Percentiles rank a stretch among this genome's conserved stretches.
phyloP scores from a whole-genome alignment of 2,797 vertebrate genomes.

The Melanotaenia nigrans region DNA sequence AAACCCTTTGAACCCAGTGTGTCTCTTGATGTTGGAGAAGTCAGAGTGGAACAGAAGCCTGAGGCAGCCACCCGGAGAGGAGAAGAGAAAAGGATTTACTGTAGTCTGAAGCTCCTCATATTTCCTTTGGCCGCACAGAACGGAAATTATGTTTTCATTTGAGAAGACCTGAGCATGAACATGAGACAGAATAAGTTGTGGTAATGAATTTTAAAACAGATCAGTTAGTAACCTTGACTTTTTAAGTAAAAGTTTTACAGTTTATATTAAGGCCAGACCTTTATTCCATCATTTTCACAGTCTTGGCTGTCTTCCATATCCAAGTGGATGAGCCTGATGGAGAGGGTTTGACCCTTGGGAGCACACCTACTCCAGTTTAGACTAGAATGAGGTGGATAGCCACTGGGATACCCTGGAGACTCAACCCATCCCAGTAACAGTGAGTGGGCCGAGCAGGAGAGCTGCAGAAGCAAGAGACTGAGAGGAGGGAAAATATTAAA shows the following conservation, averaged over 20 bases:
- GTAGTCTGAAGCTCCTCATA: conserved; percentile 66
- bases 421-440: conserved; percentile 76
- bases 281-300: conserved; percentile 89
- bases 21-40: conserved; percentile 88
- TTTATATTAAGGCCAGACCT: conserved; percentile 77
- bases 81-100: conserved; percentile 81
- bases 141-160: conserved; percentile 57
- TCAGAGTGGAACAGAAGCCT: conserved; percentile 87
- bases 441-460: conserved; percentile 36
- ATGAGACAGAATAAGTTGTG: background rate
- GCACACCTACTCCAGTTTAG: conserved; percentile 88
- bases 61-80: conserved; percentile 79
- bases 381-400: conserved; percentile 82
- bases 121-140: conserved; percentile 84
- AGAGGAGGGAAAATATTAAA: background rate
- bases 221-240: background rate
- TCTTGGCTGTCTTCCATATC: conserved; percentile 89
- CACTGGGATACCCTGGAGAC: conserved; percentile 90
- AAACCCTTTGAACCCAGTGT: conserved; percentile 90
- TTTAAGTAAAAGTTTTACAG: background rate
- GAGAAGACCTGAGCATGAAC: conserved; percentile 67
- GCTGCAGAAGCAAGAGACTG: conserved; percentile 70
- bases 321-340: conserved; percentile 88
- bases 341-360: conserved; percentile 84
- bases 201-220: background rate